Conservation (phyloP, 1,140 invertebrate genomes). For the Drosophila nigrodunni region DNA sequence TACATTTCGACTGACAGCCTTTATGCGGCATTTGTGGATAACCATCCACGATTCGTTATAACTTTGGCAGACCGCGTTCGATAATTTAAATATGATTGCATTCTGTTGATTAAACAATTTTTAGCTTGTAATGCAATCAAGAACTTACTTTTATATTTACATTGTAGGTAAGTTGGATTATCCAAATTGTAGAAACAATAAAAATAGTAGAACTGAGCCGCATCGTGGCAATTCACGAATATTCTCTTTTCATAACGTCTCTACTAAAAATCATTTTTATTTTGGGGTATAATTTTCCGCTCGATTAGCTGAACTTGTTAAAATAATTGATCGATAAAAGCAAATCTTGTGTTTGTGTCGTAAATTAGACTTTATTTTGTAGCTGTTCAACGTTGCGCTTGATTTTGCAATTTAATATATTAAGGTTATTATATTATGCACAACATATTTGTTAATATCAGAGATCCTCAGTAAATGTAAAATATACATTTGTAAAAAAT, state of each 20-base stretch:
- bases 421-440: neutral
- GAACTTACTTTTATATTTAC: too few relatives aligned
- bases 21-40: slow-evolving; percentile 24
- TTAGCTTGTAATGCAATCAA: neutral
- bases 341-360: too few relatives aligned
- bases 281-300: neutral
- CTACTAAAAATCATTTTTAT: neutral
- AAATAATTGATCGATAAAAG: too few relatives aligned
- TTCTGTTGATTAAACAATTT: slow-evolving; percentile 5
- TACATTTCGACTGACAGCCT: slow-evolving; percentile 25
- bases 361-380: too few relatives aligned
- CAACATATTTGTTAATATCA: too few relatives aligned
- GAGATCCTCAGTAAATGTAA: neutral
- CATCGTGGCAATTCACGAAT: neutral
- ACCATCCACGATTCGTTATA: slow-evolving; percentile 8
- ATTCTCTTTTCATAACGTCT: neutral
- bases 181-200: neutral
- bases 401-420: too few relatives aligned
- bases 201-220: neutral
- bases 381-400: too few relatives aligned
- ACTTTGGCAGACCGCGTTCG: neutral
- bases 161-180: too few relatives aligned
- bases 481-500: slow-evolving; percentile 2
- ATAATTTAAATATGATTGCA: neutral
- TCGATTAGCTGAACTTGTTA: neutral